Conservation (phyloP, 2,888 invertebrate genomes). For the Meiosimyza platycephala region DNA sequence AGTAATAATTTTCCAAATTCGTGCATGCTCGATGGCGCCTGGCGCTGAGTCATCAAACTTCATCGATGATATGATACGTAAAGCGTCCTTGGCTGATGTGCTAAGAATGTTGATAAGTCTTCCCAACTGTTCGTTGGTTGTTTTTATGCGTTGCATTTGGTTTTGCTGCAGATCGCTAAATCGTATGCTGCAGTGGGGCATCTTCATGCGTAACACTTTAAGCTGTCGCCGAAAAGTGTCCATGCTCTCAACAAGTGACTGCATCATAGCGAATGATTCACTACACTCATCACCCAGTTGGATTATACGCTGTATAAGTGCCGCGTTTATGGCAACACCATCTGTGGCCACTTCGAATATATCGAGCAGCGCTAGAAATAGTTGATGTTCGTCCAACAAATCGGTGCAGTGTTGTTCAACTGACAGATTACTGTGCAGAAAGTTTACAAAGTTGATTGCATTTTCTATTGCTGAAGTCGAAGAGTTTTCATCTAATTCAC, state of each 20-base stretch:
- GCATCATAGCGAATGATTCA: slow-evolving; percentile 79
- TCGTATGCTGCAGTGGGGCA: slow-evolving; percentile 69
- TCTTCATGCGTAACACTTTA: slow-evolving; percentile 79
- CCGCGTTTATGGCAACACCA: slow-evolving; percentile 76
- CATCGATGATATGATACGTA: slow-evolving; percentile 65
- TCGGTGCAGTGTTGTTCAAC: slow-evolving; percentile 74
- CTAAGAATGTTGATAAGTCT: slow-evolving; percentile 72
- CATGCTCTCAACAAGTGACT: slow-evolving; percentile 78
- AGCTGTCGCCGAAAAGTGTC: slow-evolving; percentile 83
- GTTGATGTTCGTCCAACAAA: slow-evolving; percentile 74
- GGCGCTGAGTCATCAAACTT: slow-evolving; percentile 38
- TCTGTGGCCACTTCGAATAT: slow-evolving; percentile 77
- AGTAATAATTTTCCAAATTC: slow-evolving; percentile 17
- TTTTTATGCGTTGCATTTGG: slow-evolving; percentile 69
- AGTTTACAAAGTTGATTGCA: slow-evolving; percentile 84
- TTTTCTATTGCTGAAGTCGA: slow-evolving; percentile 87
- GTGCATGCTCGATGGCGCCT: background rate
- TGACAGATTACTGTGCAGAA: slow-evolving; percentile 82
- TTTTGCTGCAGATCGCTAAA: slow-evolving; percentile 63
- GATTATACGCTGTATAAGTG: slow-evolving; percentile 71
- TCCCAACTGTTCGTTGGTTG: slow-evolving; percentile 72
- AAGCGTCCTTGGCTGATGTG: slow-evolving; percentile 71
- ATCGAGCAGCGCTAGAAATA: slow-evolving; percentile 69
- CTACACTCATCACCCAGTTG: slow-evolving; percentile 72
- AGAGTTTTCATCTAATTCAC: slow-evolving; percentile 95